phyloP scores from a whole-genome alignment of 2,113 vertebrate species.

The Bubalus kerabau region DNA sequence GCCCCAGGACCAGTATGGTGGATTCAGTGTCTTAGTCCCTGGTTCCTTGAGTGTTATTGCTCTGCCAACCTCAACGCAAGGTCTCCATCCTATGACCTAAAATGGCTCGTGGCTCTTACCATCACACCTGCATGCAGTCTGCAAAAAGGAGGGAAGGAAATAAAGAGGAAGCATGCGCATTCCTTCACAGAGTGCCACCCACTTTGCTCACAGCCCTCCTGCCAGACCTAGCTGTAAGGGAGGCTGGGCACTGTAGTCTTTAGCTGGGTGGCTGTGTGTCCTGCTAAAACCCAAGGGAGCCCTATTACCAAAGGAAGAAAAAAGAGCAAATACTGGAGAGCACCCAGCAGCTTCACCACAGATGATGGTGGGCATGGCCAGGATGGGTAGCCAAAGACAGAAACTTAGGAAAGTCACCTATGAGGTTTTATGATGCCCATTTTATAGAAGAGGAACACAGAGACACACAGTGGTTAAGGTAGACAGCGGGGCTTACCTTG shows the following conservation, averaged over 20 bases:
- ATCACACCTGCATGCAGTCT: background rate
- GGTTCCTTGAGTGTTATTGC: background rate
- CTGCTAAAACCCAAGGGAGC: background rate
- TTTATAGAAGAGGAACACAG: background rate
- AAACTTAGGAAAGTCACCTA: background rate
- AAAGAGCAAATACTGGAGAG: background rate
- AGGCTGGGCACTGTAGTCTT: background rate
- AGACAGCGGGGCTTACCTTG: rapidly evolving
- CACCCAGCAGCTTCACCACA: background rate
- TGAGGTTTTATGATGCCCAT: background rate
- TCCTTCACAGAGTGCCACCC: background rate
- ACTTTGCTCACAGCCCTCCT: background rate
- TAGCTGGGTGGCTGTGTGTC: background rate
- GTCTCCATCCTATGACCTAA: background rate
- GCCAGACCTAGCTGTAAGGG: background rate
- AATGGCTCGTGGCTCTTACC: background rate
- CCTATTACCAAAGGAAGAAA: background rate
- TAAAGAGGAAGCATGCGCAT: background rate
- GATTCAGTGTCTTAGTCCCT: background rate
- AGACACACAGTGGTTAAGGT: background rate
- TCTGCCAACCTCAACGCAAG: background rate
- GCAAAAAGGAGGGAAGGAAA: background rate
- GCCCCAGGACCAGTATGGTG: background rate
- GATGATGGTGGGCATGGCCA: background rate
- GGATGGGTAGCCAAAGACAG: background rate